A percentile compares a stretch with the other conserved stretches of the same genome.
Conservation (phyloP, 2,888 invertebrate genomes). For the Epistrophe grossulariae region DNA sequence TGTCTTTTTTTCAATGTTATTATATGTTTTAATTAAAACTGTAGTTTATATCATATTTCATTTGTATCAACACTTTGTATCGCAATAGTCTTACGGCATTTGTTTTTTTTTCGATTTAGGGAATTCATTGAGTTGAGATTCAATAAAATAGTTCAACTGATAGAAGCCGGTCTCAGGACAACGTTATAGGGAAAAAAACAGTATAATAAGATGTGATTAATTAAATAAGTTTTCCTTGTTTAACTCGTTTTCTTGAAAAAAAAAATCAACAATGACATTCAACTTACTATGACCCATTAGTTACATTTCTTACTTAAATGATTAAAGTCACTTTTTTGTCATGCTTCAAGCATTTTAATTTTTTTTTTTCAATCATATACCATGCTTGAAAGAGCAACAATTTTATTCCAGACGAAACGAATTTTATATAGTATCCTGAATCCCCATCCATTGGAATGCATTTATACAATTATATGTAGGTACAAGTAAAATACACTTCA, state of each 20-base stretch:
- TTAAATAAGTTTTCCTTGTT: too few species aligned
- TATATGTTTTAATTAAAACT: too few species aligned
- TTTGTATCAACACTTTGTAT: too few species aligned
- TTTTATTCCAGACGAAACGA: neutral
- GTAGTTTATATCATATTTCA: too few species aligned
- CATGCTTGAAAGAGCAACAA: neutral
- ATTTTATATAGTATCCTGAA: neutral
- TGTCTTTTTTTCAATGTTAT: too few species aligned
- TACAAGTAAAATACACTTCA: neutral
- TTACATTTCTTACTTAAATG: slow-evolving; percentile 1
- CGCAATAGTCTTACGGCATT: too few species aligned
- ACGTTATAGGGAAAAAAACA: too few species aligned
- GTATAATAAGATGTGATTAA: too few species aligned
- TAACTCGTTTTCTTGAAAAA: neutral
- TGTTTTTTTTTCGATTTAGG: too few species aligned
- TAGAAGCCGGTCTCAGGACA: too few species aligned
- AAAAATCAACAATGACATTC: neutral
- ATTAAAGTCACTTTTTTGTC: neutral
- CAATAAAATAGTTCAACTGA: too few species aligned
- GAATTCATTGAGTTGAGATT: too few species aligned
- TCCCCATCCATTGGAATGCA: neutral
- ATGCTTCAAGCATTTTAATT: slow-evolving; percentile 6
- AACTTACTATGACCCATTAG: neutral
- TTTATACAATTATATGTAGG: neutral
- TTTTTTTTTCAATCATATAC: neutral